Conservation (phyloP, 2,888 invertebrate genomes). For the Cyaniris semiargus region DNA sequence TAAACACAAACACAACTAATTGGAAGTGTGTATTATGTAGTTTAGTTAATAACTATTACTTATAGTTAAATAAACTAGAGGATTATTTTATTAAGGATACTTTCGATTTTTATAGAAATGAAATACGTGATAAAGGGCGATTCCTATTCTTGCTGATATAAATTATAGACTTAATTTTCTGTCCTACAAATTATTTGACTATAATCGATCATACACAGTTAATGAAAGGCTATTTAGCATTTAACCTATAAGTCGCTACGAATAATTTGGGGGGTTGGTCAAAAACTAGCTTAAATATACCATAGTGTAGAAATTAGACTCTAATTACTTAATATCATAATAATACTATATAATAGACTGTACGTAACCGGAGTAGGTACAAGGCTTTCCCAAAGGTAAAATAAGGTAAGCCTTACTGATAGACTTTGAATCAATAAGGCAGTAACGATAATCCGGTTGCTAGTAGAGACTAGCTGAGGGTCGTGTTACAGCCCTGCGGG, state of each 20-base stretch:
- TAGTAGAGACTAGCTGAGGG: neutral
- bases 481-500: constrained; percentile 66
- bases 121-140: neutral
- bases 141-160: neutral
- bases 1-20: constrained; percentile 29
- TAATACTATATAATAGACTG: too few species aligned
- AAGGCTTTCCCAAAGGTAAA: neutral
- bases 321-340: too few species aligned
- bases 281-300: too few species aligned
- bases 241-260: too few species aligned
- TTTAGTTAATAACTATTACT: neutral
- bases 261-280: too few species aligned
- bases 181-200: too few species aligned
- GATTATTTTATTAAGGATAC: too few species aligned
- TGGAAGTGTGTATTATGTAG: constrained; percentile 41
- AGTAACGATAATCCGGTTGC: constrained; percentile 5
- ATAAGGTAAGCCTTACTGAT: neutral
- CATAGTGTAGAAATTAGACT: too few species aligned
- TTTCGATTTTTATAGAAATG: too few species aligned
- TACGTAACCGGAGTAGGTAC: neutral
- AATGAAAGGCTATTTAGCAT: too few species aligned
- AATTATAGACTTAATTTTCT: neutral
- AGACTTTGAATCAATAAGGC: neutral
- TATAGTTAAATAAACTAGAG: too few species aligned
- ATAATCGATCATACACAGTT: too few species aligned